phyloP scores from a whole-genome alignment of 1,140 invertebrate genomes.

The Papilio helenus region DNA sequence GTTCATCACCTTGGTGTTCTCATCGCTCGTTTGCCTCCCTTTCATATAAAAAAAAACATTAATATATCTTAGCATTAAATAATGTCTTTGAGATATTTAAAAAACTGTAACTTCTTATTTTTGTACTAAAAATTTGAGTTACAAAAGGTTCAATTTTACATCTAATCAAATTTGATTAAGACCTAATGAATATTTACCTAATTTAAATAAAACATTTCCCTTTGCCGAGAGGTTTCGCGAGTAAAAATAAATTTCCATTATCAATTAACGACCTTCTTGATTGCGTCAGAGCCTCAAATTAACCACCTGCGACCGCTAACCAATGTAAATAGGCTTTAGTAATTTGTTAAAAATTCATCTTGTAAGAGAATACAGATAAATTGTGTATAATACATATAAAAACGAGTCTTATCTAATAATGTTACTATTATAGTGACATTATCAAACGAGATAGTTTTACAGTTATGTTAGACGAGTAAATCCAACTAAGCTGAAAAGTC shows the following conservation, averaged over 20 bases:
- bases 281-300: background rate
- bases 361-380: background rate
- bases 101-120: background rate
- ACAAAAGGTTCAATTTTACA: background rate
- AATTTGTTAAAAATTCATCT: constrained; percentile 2
- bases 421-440: background rate
- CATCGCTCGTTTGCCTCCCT: too few species aligned
- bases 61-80: too few species aligned
- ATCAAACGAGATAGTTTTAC: background rate
- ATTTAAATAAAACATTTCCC: constrained; percentile 5
- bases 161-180: background rate
- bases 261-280: constrained; percentile 5
- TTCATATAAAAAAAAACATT: too few species aligned
- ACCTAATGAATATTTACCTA: background rate
- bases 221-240: background rate
- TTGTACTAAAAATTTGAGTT: background rate
- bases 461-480: constrained; percentile 11
- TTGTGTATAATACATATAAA: background rate
- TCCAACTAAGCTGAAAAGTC: constrained; percentile 10
- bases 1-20: too few species aligned
- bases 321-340: background rate
- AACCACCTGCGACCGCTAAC: background rate
- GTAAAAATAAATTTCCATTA: constrained; percentile 26
- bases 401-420: background rate
- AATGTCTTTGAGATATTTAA: background rate